Evolutionary conservation across 1,140 invertebrate species (phyloP).

Genomic region (Telenomus remus): DNA sequence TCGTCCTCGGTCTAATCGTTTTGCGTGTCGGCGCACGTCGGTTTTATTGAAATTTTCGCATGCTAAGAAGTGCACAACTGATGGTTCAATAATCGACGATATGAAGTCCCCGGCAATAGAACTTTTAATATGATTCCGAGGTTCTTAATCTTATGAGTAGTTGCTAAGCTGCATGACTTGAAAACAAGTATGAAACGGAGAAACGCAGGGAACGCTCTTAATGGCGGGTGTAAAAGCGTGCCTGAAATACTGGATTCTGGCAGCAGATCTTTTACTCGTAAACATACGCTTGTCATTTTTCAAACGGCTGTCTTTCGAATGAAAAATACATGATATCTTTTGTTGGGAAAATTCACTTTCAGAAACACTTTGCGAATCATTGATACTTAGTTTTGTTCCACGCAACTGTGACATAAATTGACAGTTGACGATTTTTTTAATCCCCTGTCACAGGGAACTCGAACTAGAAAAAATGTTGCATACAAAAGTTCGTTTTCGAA

Average conservation of each 20-base stretch:
- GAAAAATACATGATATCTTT: too few species aligned
- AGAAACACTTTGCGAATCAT: not conserved
- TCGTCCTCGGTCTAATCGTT: too few species aligned
- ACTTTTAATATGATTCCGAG: slow-evolving; percentile 53
- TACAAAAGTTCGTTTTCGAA: too few species aligned
- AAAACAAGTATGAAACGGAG: slow-evolving; percentile 72
- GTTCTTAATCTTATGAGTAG: slow-evolving; percentile 54
- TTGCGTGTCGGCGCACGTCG: too few species aligned
- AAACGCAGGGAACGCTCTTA: slow-evolving; percentile 71
- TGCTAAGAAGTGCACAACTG: slow-evolving; percentile 10
- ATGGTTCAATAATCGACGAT: slow-evolving; percentile 36
- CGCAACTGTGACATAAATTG: not conserved
- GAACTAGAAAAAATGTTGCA: too few species aligned
- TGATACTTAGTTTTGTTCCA: too few species aligned
- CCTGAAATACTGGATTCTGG: slow-evolving; percentile 69
- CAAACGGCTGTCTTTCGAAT: not conserved
- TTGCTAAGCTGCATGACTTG: slow-evolving; percentile 46
- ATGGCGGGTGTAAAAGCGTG: slow-evolving; percentile 74
- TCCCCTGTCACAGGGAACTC: too few species aligned
- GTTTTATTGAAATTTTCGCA: slow-evolving; percentile 1
- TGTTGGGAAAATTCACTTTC: not conserved
- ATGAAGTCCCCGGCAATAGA: slow-evolving; percentile 39
- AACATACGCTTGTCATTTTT: not conserved
- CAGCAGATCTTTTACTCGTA: slow-evolving; percentile 27
- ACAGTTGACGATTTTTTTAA: too few species aligned